Conservation (phyloP, 2,888 invertebrate genomes). For the Beris chalybata region DNA sequence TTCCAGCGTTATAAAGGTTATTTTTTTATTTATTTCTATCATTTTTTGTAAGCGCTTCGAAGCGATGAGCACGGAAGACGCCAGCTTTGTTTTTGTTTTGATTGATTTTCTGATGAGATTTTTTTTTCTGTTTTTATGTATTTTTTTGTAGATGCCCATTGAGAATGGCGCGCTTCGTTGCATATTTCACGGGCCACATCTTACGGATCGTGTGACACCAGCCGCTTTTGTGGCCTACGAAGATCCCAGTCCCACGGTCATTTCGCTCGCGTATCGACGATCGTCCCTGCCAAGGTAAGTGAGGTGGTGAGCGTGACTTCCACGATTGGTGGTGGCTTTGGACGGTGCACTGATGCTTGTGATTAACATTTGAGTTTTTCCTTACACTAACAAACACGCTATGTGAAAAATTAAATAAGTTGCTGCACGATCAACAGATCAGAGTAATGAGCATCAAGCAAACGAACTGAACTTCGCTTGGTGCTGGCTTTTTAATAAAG, state of each 20-base stretch:
- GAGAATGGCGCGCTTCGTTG: slow-evolving; percentile 50
- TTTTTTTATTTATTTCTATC: slow-evolving; percentile 5
- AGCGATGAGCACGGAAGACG: slow-evolving; percentile 7
- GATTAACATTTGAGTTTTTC: background rate
- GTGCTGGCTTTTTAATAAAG: no score
- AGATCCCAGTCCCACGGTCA: slow-evolving; percentile 48
- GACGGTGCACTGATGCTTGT: slow-evolving; percentile 3
- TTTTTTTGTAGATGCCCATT: slow-evolving; percentile 47
- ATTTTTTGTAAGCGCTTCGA: background rate
- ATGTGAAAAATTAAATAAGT: no score
- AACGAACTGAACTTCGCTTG: no score
- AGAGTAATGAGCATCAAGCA: no score
- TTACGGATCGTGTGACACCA: slow-evolving; percentile 48
- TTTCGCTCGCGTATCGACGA: slow-evolving; percentile 45
- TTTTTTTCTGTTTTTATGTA: slow-evolving; percentile 13
- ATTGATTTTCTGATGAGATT: background rate
- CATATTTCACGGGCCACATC: slow-evolving; percentile 49
- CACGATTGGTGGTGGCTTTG: slow-evolving; percentile 19
- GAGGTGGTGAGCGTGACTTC: background rate
- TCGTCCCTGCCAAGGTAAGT: slow-evolving; percentile 36
- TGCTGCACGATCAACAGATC: no score
- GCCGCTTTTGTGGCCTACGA: slow-evolving; percentile 52
- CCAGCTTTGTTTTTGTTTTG: slow-evolving; percentile 14
- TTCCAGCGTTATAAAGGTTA: no score
- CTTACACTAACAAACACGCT: no score